Conservation (phyloP, 2,797 vertebrate genomes). For the Echiichthys vipera region DNA sequence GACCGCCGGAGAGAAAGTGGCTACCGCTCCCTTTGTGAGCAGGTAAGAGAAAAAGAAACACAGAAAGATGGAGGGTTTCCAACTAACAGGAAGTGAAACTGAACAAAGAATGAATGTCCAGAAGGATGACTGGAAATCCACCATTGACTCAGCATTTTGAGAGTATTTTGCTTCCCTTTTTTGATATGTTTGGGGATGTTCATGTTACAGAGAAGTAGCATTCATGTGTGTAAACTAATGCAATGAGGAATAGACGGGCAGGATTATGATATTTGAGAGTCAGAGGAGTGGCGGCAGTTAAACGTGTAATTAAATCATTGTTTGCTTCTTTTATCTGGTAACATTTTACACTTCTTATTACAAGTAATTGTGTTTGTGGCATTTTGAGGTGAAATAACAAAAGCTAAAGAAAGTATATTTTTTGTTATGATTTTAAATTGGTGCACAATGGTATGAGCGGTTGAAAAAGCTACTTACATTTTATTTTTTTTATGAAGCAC, state of each 20-base stretch:
- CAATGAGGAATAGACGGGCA: neutral
- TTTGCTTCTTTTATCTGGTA: neutral
- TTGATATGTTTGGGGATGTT: no score
- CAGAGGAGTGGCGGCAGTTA: neutral
- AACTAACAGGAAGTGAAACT: slow-evolving; percentile 19
- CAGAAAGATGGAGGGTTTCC: neutral
- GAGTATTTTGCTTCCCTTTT: neutral
- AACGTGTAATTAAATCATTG: no score
- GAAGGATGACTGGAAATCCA: slow-evolving; percentile 10
- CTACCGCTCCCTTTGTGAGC: slow-evolving; percentile 95
- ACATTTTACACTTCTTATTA: neutral
- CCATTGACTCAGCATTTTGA: slow-evolving; percentile 8
- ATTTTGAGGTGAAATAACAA: neutral
- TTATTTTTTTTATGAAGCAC: neutral
- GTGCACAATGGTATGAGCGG: neutral
- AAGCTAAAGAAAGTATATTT: neutral
- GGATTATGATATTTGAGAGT: neutral
- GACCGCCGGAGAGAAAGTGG: slow-evolving; percentile 93
- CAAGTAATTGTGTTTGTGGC: neutral
- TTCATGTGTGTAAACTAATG: neutral
- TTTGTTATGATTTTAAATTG: no score
- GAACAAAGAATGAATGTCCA: neutral
- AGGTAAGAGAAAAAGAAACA: slow-evolving; percentile 77
- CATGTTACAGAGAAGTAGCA: neutral
- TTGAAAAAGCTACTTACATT: neutral